Conservation (phyloP, 2,888 invertebrate genomes). For the Helobdella robusta region DNA sequence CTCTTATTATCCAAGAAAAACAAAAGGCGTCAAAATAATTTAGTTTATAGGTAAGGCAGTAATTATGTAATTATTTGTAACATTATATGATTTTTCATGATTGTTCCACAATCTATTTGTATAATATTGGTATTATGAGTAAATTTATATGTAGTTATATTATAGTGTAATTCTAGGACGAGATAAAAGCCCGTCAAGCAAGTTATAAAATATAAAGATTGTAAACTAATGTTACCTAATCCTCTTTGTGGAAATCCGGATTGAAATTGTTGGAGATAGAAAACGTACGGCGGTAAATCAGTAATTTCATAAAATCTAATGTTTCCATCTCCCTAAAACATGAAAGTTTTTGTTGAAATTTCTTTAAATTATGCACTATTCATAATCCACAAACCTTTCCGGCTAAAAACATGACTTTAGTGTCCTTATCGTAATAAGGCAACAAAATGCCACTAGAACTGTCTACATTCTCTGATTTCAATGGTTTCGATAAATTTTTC, state of each 20-base stretch:
- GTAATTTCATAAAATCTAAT: slow-evolving; percentile 89
- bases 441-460: slow-evolving; percentile 88
- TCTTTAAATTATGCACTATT: too few species aligned
- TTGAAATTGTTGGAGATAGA: slow-evolving; percentile 92
- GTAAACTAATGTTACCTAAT: slow-evolving; percentile 41
- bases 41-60: too few species aligned
- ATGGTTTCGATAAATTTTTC: slow-evolving; percentile 45
- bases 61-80: too few species aligned
- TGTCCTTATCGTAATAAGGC: slow-evolving; percentile 93
- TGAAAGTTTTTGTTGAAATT: too few species aligned
- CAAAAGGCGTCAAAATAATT: too few species aligned
- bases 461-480: slow-evolving; percentile 47
- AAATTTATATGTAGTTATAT: too few species aligned
- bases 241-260: slow-evolving; percentile 95
- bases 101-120: too few species aligned
- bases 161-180: too few species aligned
- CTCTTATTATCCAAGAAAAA: too few species aligned
- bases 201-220: neutral
- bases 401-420: slow-evolving; percentile 83
- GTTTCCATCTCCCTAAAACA: slow-evolving; percentile 77
- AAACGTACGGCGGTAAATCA: slow-evolving; percentile 83
- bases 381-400: slow-evolving; percentile 69
- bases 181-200: too few species aligned
- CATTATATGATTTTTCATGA: too few species aligned
- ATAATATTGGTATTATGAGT: too few species aligned